Percentiles rank a stretch among this genome's conserved stretches.
Conservation (phyloP, 53 echinoderm and acorn worm genomes). For the Pentamera pediparva region DNA sequence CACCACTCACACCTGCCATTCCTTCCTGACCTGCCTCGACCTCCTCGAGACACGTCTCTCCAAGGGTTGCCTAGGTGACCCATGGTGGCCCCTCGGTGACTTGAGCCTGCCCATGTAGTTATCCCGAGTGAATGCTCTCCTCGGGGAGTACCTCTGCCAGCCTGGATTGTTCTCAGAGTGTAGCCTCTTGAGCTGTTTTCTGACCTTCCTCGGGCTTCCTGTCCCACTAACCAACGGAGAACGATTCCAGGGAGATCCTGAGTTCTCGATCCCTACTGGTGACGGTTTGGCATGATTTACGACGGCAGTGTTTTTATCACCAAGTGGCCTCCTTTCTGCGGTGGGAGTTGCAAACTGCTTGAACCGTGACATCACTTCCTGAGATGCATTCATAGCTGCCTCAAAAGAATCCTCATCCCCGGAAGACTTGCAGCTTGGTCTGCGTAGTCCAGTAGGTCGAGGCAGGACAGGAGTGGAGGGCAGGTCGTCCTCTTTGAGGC, state of each 20-base stretch:
- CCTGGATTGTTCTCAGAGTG: neutral
- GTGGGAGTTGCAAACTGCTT: slow-evolving; percentile 8
- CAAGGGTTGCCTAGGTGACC: slow-evolving; percentile 78
- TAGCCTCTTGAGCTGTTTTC: slow-evolving; percentile 38
- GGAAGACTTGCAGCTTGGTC: neutral
- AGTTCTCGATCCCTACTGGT: neutral
- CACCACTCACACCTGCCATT: slow-evolving; percentile 47
- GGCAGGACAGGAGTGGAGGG: no score
- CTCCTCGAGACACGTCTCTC: neutral
- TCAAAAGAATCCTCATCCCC: slow-evolving; percentile 50
- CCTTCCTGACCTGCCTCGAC: slow-evolving; percentile 20
- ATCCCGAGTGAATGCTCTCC: neutral
- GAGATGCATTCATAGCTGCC: slow-evolving; percentile 32
- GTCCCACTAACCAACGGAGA: neutral
- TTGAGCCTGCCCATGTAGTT: slow-evolving; percentile 14
- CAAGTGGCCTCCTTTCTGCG: neutral
- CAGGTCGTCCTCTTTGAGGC: no score
- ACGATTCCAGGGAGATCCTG: neutral
- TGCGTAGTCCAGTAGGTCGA: no score
- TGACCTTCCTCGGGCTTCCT: slow-evolving; percentile 10
- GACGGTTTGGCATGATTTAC: neutral
- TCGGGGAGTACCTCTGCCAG: slow-evolving; percentile 4
- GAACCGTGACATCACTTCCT: slow-evolving; percentile 13
- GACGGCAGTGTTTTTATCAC: neutral
- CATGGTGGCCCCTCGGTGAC: slow-evolving; percentile 59